Evolutionary conservation across 30 jellyfish, hydroid and myxozoan genomes (phyloP).

Genomic region (Mastigias papua): DNA sequence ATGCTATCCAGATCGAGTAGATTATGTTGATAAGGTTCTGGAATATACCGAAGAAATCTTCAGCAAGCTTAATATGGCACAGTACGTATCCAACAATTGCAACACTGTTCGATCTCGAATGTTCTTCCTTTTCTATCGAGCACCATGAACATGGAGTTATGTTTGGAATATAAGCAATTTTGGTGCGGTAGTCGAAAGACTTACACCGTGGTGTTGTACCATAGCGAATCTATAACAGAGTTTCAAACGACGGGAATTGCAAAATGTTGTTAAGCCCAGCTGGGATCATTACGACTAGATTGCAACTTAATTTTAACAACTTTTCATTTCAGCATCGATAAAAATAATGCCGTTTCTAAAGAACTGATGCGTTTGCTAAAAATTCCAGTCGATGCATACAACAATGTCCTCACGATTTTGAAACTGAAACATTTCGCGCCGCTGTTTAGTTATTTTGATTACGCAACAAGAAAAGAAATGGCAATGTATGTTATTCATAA

Average conservation of each 20-base stretch:
- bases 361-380: conserved; percentile 94
- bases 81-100: conserved; percentile 64
- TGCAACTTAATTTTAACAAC: not conserved
- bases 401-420: conserved; percentile 89
- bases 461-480: conserved; percentile 97
- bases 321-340: conserved; percentile 83
- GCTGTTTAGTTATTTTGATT: conserved; percentile 91
- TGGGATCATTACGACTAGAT: no score
- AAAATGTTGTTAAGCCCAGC: no score
- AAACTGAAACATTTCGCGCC: conserved; percentile 98
- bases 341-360: conserved; percentile 97
- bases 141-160: not conserved
- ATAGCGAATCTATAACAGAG: no score
- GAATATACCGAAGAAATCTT: conserved; percentile 98
- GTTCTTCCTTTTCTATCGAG: not conserved
- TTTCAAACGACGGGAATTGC: no score
- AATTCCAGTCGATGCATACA: conserved; percentile 97
- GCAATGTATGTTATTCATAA: conserved; percentile 95
- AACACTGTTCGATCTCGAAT: not conserved
- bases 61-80: conserved; percentile 98
- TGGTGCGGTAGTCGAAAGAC: no score
- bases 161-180: no score
- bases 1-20: conserved; percentile 98
- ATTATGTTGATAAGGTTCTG: conserved; percentile 94
- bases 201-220: no score